Evolutionary conservation across 2,113 vertebrate species (phyloP).

Genomic region (Mus musculus): GRCm39 chr7:90263001-90263500

Average conservation of each 20-base stretch:
- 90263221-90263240: neutral
- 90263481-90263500: conserved; percentile 21
- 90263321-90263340: neutral
- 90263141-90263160: neutral
- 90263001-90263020: no score
- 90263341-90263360: neutral
- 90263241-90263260: conserved; percentile 20
- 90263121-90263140: neutral
- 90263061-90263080: no score
- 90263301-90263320: conserved; percentile 26
- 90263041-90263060: no score
- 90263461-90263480: neutral
- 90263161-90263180: neutral
- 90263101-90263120: neutral
- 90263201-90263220: conserved; percentile 24
- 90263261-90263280: neutral
- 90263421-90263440: neutral
- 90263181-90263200: neutral
- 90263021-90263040: no score
- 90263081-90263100: neutral
- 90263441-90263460: neutral
- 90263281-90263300: neutral
- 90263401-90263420: neutral
- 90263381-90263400: no score
- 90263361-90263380: no score